Evolutionary conservation across 2,888 invertebrate species (phyloP).

Genomic region (Drosophila atripex): DNA sequence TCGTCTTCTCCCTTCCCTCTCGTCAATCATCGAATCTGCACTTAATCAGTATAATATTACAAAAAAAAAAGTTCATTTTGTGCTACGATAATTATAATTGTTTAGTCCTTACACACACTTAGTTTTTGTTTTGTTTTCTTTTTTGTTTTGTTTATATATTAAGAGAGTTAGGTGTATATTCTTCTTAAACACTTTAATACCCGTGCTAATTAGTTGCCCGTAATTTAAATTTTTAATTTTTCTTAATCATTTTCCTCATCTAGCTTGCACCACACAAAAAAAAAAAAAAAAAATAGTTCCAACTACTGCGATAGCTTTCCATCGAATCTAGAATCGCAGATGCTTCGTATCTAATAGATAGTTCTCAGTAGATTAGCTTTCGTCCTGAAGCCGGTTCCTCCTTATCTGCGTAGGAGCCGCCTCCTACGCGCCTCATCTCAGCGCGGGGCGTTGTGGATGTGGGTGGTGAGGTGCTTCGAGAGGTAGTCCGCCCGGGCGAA

Average conservation of each 20-base stretch:
- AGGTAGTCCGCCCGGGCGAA: constrained; percentile 95
- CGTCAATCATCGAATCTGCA: constrained; percentile 15
- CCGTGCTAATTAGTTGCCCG: constrained; percentile 72
- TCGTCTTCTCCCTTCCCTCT: not conserved
- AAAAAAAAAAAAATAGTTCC: constrained; percentile 16
- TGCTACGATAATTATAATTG: constrained; percentile 54
- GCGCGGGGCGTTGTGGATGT: constrained; percentile 90
- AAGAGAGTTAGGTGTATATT: constrained; percentile 43
- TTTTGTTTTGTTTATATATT: constrained; percentile 9
- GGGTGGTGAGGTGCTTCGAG: constrained; percentile 95
- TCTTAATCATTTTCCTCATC: constrained; percentile 11
- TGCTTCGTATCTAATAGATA: not conserved
- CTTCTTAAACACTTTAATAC: constrained; percentile 72
- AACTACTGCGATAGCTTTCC: constrained; percentile 7
- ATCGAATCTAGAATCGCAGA: constrained; percentile 43
- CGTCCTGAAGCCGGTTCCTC: constrained; percentile 44
- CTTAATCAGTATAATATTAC: constrained; percentile 42
- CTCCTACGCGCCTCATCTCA: constrained; percentile 85
- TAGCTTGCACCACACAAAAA: constrained; percentile 28
- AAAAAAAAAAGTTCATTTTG: constrained; percentile 32
- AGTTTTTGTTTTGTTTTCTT: constrained; percentile 8
- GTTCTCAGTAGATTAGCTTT: not conserved
- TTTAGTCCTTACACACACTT: constrained; percentile 27
- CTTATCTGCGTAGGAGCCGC: constrained; percentile 84
- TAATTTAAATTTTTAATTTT: constrained; percentile 25